Evolutionary conservation across 2,888 invertebrate species (phyloP).

Genomic region (Drosophila greeni): DNA sequence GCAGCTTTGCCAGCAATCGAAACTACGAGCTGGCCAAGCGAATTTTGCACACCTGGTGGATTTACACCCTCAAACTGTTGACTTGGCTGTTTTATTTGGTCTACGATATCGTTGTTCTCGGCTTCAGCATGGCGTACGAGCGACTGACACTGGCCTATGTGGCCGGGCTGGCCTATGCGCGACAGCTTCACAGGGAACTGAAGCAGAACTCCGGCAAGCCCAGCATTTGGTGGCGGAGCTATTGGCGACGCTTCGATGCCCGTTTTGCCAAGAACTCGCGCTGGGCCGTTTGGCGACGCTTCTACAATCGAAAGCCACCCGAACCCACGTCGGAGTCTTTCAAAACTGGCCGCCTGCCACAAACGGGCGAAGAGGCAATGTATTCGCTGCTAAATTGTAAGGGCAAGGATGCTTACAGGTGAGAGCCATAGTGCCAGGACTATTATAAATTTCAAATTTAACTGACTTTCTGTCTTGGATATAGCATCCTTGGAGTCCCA

Average conservation of each 20-base stretch:
- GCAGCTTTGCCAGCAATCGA: conserved; percentile 74
- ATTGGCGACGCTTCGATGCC: conserved; percentile 76
- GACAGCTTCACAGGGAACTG: conserved; percentile 75
- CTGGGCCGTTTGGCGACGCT: conserved; percentile 78
- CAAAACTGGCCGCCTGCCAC: conserved; percentile 83
- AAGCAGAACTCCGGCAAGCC: conserved; percentile 78
- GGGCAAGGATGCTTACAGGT: conserved; percentile 97
- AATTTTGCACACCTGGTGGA: conserved; percentile 81
- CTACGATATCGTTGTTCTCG: conserved; percentile 89
- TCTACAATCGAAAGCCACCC: conserved; percentile 78
- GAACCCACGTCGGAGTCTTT: conserved; percentile 75
- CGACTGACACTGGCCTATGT: conserved; percentile 69
- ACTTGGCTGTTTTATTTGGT: conserved; percentile 89
- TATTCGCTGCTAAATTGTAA: conserved; percentile 93
- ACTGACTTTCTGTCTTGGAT: conserved; percentile 28
- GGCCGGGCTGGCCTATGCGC: conserved; percentile 64
- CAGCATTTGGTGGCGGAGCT: conserved; percentile 76
- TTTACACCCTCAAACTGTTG: conserved; percentile 82
- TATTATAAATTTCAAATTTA: not conserved
- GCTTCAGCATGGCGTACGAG: conserved; percentile 79
- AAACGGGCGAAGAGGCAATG: conserved; percentile 96
- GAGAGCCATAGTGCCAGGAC: conserved; percentile 15
- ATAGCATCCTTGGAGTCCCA: conserved; percentile 91
- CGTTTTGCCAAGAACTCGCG: conserved; percentile 77
- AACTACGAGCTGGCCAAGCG: conserved; percentile 80